Base-by-base conservation (phyloP, 2,888 invertebrate genomes). In the Erebia ligea region DNA sequence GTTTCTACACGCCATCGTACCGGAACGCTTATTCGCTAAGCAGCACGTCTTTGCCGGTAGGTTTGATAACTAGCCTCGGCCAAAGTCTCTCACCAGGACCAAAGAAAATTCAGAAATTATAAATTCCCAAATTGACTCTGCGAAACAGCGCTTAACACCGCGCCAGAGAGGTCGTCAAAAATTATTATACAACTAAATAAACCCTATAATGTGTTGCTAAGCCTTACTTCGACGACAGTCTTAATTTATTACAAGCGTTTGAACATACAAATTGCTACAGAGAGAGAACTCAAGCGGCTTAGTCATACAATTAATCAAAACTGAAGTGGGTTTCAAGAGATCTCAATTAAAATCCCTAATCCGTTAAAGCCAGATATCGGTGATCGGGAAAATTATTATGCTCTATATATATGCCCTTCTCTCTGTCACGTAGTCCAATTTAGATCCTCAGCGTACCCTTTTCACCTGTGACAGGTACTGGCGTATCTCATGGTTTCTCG, bases 381-480 rank as follows among this genome's bases (percentile, higher is more conserved):
- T 58, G 54, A 70, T 70, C 61, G 67, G 54, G 40, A 70, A 66
- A 73, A 70, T 73, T 69, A 72, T 68, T 40, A 68, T 69, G 34
- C 34, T 59, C 67, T 69, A 48, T 48, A 66, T 69, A 48, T 48
- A 66, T 69, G 67, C 50, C 54, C 67, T 69, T 34, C 72, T 74
- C 68, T 75, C 75, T 78, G 81, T 79, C 81, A 81, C 76, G 75
- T 73, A 76, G 78, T 70, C 73, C 77, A 80, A 80, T 81, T 83
- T 76, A 73, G 76, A 76, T 75, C 76, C 76, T 76, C 77, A 74
- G 71, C 79, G 77, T 76, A 86, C 87, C 87, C 85, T 86, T 80
- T 76, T 88, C 87, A 85, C 68, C 66, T 74, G 77, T 81, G 84
- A 83, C 82, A 81, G 77, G 76, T 68, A 76, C 77, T 81, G 80